Percentiles rank a stretch among this genome's conserved stretches.
These are phyloP conservation scores for Eolophus roseicapilla DNA, from an alignment of 2,113 vertebrate genomes.

Conservation along the genomic window DNA sequence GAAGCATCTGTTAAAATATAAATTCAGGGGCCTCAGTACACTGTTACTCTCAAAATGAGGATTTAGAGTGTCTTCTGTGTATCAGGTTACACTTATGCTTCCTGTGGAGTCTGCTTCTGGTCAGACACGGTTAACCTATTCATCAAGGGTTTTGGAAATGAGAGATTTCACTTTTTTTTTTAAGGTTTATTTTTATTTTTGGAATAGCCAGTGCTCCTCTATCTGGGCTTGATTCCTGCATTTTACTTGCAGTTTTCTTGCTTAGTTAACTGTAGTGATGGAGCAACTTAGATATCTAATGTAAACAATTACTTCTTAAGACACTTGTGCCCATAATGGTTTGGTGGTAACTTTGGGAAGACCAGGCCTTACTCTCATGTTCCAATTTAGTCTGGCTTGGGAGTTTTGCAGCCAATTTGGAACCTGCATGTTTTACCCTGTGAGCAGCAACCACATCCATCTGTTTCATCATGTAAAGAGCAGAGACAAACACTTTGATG, in stretches of 20 bases:
- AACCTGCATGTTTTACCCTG: background rate
- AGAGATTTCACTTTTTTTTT: background rate
- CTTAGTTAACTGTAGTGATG: background rate
- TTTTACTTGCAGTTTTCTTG: background rate
- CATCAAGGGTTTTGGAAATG: background rate
- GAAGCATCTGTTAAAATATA: background rate
- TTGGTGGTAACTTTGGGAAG: background rate
- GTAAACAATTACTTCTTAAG: background rate
- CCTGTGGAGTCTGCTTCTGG: background rate
- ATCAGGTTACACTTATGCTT: background rate
- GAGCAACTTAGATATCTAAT: background rate
- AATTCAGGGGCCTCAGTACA: background rate
- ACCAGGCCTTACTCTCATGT: background rate
- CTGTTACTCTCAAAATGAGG: background rate
- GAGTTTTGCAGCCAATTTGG: background rate
- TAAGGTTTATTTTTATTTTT: background rate
- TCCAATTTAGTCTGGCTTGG: background rate
- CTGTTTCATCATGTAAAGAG: slow-evolving; percentile 16
- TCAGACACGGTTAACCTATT: background rate
- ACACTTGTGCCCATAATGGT: fast-evolving
- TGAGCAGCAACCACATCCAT: slow-evolving; percentile 13
- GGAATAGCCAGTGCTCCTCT: background rate
- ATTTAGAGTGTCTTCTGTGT: background rate
- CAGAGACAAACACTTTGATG: background rate
- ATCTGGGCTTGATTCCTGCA: background rate